These are phyloP conservation scores for Cerceris ruficornis DNA, from an alignment of 2,888 invertebrate species.

Conservation along the genomic window DNA sequence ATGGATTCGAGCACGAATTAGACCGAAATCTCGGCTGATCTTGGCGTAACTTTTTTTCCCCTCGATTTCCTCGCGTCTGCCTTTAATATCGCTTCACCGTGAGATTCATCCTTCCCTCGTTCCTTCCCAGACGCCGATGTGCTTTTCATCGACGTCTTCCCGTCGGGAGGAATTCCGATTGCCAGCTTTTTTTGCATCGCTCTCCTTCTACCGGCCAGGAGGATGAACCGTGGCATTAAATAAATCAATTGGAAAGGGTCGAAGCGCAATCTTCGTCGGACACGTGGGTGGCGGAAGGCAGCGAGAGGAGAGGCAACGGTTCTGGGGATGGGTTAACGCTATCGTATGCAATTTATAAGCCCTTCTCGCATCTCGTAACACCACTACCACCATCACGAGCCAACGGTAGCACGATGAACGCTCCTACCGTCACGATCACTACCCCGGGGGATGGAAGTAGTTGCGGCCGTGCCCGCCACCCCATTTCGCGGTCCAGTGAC, in stretches of 20 bases:
- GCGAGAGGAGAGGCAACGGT: conserved; percentile 32
- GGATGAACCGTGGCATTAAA: conserved; percentile 60
- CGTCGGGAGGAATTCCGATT: conserved; percentile 8
- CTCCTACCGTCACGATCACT: conserved; percentile 67
- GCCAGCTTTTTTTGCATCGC: conserved; percentile 11
- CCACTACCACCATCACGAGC: conserved; percentile 59
- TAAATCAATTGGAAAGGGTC: conserved; percentile 73
- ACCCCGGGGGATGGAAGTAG: conserved; percentile 73
- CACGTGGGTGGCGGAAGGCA: conserved; percentile 61
- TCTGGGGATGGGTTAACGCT: conserved; percentile 63
- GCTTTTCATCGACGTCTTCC: background rate
- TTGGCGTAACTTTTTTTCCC: background rate
- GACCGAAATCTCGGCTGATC: background rate
- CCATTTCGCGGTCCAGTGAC: conserved; percentile 81
- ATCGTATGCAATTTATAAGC: conserved; percentile 79
- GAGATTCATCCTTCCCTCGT: conserved; percentile 8
- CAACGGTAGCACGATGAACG: conserved; percentile 49
- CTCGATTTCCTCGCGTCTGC: background rate
- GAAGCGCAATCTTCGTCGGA: conserved; percentile 72
- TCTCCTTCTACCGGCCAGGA: conserved; percentile 37
- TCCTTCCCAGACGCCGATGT: background rate
- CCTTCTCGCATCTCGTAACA: conserved; percentile 71
- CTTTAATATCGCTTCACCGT: conserved; percentile 10
- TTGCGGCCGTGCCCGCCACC: conserved; percentile 76
- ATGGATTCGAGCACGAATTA: conserved; percentile 3